Percentiles rank a stretch among this genome's conserved stretches.
These are phyloP conservation scores for Tetragonula clypearis DNA, from an alignment of 1,140 invertebrate species.

Conservation along the genomic window DNA sequence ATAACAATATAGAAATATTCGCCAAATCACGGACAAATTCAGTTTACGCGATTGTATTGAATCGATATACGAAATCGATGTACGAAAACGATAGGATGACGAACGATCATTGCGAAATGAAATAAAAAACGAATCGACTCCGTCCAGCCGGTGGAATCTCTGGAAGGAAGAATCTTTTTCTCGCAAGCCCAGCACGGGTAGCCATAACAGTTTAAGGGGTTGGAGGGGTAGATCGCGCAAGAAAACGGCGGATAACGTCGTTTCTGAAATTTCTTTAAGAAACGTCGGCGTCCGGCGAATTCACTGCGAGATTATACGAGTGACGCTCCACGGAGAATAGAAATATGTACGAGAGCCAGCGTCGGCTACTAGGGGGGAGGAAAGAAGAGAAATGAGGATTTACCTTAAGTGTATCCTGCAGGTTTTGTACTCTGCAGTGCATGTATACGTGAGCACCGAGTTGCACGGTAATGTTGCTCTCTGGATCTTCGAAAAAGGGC, in stretches of 20 bases:
- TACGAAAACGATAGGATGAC: too few relatives aligned
- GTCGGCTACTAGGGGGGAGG: too few relatives aligned
- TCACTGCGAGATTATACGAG: slow-evolving; percentile 15
- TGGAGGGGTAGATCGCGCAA: not conserved
- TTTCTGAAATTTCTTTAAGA: slow-evolving; percentile 11
- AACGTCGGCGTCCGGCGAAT: not conserved
- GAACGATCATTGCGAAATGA: too few relatives aligned
- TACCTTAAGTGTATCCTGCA: slow-evolving; percentile 85
- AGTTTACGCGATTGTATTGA: too few relatives aligned
- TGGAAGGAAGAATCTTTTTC: not conserved
- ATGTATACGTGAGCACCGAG: slow-evolving; percentile 84
- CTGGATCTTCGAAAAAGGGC: slow-evolving; percentile 83
- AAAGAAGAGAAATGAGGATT: slow-evolving; percentile 60
- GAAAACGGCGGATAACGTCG: not conserved
- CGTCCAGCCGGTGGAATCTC: too few relatives aligned
- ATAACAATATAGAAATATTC: too few relatives aligned
- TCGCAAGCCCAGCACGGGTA: not conserved
- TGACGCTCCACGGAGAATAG: not conserved
- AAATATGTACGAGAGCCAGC: not conserved
- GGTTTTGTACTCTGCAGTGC: slow-evolving; percentile 85
- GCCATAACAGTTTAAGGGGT: not conserved
- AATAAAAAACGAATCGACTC: not conserved
- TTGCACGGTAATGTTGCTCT: slow-evolving; percentile 84
- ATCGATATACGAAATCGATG: too few relatives aligned
- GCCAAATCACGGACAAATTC: too few relatives aligned